Conservation (phyloP, 2,113 vertebrate species). For the Cyprichromis sp. region DNA sequence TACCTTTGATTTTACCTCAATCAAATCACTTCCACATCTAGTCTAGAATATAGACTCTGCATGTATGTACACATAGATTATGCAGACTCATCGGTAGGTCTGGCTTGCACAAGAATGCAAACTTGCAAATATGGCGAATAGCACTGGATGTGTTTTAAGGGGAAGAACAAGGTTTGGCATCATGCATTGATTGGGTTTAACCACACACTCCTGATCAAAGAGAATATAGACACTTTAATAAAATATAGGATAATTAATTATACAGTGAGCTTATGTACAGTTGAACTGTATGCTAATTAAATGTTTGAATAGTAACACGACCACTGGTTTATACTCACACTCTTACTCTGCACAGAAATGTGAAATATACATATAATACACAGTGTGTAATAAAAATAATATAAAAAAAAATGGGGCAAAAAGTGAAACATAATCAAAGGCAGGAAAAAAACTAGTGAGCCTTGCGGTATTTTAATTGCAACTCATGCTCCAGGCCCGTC, state of each 20-base stretch:
- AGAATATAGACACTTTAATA: conserved; percentile 75
- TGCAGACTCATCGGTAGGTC: not conserved
- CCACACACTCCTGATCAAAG: conserved; percentile 66
- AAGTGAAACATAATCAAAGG: not conserved
- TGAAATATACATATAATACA: conserved; percentile 43
- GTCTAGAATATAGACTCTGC: not conserved
- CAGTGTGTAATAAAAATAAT: not conserved
- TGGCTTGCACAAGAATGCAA: not conserved
- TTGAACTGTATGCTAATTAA: conserved; percentile 60
- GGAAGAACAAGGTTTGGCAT: not conserved
- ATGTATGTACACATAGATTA: not conserved
- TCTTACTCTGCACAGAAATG: conserved; percentile 34
- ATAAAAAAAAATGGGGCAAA: not conserved
- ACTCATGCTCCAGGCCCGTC: conserved; percentile 17
- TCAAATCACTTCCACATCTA: not conserved
- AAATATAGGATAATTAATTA: conserved; percentile 72
- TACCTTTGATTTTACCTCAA: not conserved
- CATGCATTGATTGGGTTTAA: conserved; percentile 49
- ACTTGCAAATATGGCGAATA: not conserved
- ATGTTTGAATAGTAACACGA: conserved; percentile 48
- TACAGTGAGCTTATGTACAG: conserved; percentile 68
- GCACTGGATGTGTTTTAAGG: not conserved
- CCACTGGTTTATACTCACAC: conserved; percentile 43
- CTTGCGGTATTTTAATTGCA: conserved; percentile 34
- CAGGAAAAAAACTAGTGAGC: not conserved